Percentiles rank a stretch among this genome's conserved stretches.
Evolutionary conservation across 2,888 invertebrate species (phyloP).

Genomic region (Drosophila helvetica): DNA sequence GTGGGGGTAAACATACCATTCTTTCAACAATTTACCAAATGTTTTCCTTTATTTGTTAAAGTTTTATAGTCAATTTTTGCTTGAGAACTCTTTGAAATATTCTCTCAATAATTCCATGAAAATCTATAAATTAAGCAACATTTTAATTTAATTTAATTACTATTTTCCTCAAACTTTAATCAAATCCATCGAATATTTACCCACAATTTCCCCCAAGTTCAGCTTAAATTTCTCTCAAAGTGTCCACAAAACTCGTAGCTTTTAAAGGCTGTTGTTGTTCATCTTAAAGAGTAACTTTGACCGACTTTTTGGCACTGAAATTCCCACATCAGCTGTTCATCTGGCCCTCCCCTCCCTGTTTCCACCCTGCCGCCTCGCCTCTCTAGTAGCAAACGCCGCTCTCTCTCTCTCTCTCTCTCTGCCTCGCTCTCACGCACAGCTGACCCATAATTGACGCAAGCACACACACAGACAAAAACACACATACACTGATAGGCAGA

Average conservation of each 20-base stretch:
- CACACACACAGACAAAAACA: conserved; percentile 37
- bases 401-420: conserved; percentile 7
- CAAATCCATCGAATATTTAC: too few relatives aligned
- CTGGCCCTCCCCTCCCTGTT: conserved; percentile 12
- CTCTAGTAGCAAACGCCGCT: conserved; percentile 18
- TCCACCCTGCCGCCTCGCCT: conserved; percentile 19
- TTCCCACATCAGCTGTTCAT: conserved; percentile 46
- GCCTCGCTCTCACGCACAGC: conserved; percentile 66
- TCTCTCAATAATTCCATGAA: not conserved
- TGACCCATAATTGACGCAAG: conserved; percentile 72
- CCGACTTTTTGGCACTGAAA: conserved; percentile 25
- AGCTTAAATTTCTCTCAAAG: too few relatives aligned
- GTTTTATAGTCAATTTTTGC: too few relatives aligned
- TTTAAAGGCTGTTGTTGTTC: conserved; percentile 11
- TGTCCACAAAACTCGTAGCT: not conserved
- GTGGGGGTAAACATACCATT: not conserved
- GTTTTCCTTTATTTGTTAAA: too few relatives aligned
- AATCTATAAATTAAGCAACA: too few relatives aligned
- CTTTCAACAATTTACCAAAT: not conserved
- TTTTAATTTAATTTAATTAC: too few relatives aligned
- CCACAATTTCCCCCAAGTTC: too few relatives aligned
- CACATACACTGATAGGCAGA: conserved; percentile 35
- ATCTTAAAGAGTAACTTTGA: conserved; percentile 32
- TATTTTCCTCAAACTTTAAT: too few relatives aligned
- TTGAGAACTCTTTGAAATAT: not conserved